Evolutionary conservation across 2,113 vertebrate genomes (phyloP).

Genomic region (Xyliphius kryptos): DNA sequence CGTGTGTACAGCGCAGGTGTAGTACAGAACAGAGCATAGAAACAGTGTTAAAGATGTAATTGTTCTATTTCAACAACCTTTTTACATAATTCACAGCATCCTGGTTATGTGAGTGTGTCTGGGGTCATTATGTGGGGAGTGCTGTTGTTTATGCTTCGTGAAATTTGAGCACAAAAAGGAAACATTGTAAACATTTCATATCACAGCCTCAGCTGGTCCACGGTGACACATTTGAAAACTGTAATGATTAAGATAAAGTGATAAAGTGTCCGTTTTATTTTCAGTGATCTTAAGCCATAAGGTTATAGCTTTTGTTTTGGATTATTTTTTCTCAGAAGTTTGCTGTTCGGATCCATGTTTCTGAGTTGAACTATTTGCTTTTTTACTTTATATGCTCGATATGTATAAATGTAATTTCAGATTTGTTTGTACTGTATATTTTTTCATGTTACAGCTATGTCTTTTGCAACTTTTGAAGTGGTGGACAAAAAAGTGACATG

Average conservation of each 20-base stretch:
- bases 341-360: slow-evolving; percentile 29
- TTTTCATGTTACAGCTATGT: slow-evolving; percentile 5
- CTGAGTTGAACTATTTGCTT: slow-evolving; percentile 21
- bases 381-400: slow-evolving; percentile 43
- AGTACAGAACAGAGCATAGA: not conserved
- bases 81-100: slow-evolving; percentile 35
- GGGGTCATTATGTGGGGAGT: not conserved
- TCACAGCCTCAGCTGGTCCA: not conserved
- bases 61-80: slow-evolving; percentile 36
- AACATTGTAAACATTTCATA: not conserved
- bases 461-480: slow-evolving; percentile 35
- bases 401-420: slow-evolving; percentile 32
- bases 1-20: not conserved
- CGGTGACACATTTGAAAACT: not conserved
- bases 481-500: slow-evolving; percentile 23
- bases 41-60: too few species aligned
- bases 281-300: slow-evolving; percentile 63
- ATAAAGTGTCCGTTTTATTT: slow-evolving; percentile 38
- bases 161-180: slow-evolving; percentile 30
- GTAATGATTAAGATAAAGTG: not conserved
- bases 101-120: not conserved
- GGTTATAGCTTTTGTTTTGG: slow-evolving; percentile 52
- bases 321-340: slow-evolving; percentile 19
- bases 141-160: not conserved
- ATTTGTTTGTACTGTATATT: slow-evolving; percentile 3